Evolutionary conservation across 30 jellyfish, hydroid and myxozoan species (phyloP).

Genomic region (Aurelia sp.): DNA sequence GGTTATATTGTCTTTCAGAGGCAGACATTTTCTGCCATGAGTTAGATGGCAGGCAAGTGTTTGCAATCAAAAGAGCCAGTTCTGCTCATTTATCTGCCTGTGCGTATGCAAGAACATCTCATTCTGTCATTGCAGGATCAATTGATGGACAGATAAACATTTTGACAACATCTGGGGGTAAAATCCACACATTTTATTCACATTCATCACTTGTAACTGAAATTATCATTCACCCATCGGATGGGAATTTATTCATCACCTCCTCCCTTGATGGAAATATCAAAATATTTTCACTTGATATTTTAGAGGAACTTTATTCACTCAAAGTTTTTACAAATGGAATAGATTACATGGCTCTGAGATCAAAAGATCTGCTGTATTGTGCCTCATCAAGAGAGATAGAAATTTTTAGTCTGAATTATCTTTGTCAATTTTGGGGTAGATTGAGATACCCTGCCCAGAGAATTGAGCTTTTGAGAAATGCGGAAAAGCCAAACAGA

Average conservation of each 20-base stretch:
- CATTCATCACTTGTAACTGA: conserved; percentile 70
- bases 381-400: conserved; percentile 70
- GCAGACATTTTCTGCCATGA: conserved; percentile 75
- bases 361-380: conserved; percentile 35
- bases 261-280: conserved; percentile 86
- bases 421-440: conserved; percentile 82
- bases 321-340: conserved; percentile 69
- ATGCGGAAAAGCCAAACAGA: conserved; percentile 29
- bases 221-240: conserved; percentile 80
- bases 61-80: conserved; percentile 35
- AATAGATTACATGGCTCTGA: conserved; percentile 67
- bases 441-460: conserved; percentile 73
- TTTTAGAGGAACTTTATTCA: conserved; percentile 77
- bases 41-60: conserved; percentile 56
- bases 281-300: conserved; percentile 72
- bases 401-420: conserved; percentile 73
- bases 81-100: conserved; percentile 78
- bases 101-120: conserved; percentile 53
- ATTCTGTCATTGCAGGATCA: conserved; percentile 72
- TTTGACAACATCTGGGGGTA: conserved; percentile 70
- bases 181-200: conserved; percentile 60
- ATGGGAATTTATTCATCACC: conserved; percentile 60
- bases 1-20: conserved; percentile 77
- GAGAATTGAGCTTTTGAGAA: conserved; percentile 22
- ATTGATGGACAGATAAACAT: conserved; percentile 78